Evolutionary conservation across 2,888 invertebrate genomes (phyloP).

Genomic region (Coenonympha arcania): DNA sequence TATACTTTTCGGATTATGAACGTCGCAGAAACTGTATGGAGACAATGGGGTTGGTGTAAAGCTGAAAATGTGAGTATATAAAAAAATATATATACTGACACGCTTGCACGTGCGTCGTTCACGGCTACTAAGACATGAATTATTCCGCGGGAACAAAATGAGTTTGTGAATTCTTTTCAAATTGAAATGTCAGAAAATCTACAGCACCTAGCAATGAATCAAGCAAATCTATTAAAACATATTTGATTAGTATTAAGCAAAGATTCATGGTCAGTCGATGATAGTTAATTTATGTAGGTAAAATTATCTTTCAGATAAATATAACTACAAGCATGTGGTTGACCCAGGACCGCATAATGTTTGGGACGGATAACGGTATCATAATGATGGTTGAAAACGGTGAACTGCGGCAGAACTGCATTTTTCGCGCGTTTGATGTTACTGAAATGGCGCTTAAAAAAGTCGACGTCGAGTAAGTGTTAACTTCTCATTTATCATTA

Average conservation of each 20-base stretch:
- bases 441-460: slow-evolving; percentile 76
- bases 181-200: too few relatives aligned
- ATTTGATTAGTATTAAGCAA: too few relatives aligned
- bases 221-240: too few relatives aligned
- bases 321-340: slow-evolving; percentile 87
- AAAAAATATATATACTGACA: too few relatives aligned
- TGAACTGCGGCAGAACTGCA: slow-evolving; percentile 79
- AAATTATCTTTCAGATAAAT: slow-evolving; percentile 62
- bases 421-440: slow-evolving; percentile 77
- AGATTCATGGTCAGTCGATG: too few relatives aligned
- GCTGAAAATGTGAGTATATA: slow-evolving; percentile 77
- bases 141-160: too few relatives aligned
- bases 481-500: neutral
- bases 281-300: neutral
- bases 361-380: slow-evolving; percentile 84
- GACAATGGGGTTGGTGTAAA: slow-evolving; percentile 88
- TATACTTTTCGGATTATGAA: slow-evolving; percentile 83
- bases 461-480: slow-evolving; percentile 70
- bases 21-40: slow-evolving; percentile 83
- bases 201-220: too few relatives aligned
- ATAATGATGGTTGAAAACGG: slow-evolving; percentile 89
- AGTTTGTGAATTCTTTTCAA: too few relatives aligned
- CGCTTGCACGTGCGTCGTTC: too few relatives aligned
- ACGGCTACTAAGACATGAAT: too few relatives aligned
- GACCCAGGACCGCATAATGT: slow-evolving; percentile 85